Conservation (phyloP, 2,113 vertebrate genomes). For the Plecotus auritus region DNA sequence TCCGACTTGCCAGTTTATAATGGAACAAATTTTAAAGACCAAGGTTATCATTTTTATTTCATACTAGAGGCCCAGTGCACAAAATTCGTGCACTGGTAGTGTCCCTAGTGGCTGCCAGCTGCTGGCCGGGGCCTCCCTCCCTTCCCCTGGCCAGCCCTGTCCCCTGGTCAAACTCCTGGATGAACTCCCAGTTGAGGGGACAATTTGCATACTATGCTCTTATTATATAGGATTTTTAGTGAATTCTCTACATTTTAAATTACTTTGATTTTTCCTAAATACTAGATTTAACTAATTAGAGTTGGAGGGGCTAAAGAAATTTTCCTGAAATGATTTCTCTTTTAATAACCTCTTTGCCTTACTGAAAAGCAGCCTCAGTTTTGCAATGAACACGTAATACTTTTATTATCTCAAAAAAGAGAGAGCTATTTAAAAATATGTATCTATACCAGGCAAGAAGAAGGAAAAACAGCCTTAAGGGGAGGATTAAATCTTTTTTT, state of each 20-base stretch:
- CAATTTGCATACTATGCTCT: too few relatives aligned
- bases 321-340: not conserved
- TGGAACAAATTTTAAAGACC: not conserved
- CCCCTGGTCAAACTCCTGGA: too few relatives aligned
- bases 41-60: constrained; percentile 11
- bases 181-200: too few relatives aligned
- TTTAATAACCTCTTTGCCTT: not conserved
- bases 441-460: not conserved
- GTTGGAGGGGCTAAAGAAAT: not conserved
- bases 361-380: not conserved
- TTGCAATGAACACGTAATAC: not conserved
- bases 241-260: constrained; percentile 37
- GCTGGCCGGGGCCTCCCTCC: too few relatives aligned
- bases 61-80: too few relatives aligned
- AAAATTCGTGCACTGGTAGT: too few relatives aligned
- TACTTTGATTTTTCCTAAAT: not conserved
- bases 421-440: not conserved
- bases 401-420: not conserved
- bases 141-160: too few relatives aligned
- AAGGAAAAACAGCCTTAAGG: not conserved
- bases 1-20: not conserved
- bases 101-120: too few relatives aligned
- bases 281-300: not conserved
- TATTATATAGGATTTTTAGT: not conserved
- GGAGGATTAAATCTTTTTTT: not conserved